Conservation (phyloP, 2,888 invertebrate genomes). For the Volucella inflata region DNA sequence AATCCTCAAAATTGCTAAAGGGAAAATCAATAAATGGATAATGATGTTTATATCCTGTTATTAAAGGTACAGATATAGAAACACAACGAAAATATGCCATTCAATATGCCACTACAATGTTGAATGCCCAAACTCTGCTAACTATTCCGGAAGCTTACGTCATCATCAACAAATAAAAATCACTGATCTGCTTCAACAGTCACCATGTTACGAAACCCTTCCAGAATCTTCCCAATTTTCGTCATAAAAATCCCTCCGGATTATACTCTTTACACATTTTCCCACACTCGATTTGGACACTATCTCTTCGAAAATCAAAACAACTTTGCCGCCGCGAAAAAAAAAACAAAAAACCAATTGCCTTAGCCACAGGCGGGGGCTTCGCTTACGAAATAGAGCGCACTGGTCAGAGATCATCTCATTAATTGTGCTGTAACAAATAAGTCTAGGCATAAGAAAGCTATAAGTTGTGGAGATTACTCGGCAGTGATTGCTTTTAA, state of each 20-base stretch:
- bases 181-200: constrained; percentile 50
- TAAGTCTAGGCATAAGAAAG: constrained; percentile 41
- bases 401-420: constrained; percentile 66
- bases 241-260: constrained; percentile 5
- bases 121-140: too few species aligned
- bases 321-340: constrained; percentile 39
- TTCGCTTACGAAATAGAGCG: constrained; percentile 55
- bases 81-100: too few species aligned
- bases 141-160: too few species aligned
- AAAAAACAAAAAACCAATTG: constrained; percentile 38
- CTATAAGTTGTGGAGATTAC: constrained; percentile 48
- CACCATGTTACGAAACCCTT: constrained; percentile 33
- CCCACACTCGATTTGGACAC: constrained; percentile 31
- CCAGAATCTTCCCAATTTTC: constrained; percentile 34
- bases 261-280: constrained; percentile 7
- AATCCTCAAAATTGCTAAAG: too few species aligned
- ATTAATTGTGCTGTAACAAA: constrained; percentile 63
- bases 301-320: constrained; percentile 48
- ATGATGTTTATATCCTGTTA: too few species aligned
- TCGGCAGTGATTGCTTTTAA: constrained; percentile 18
- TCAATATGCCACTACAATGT: too few species aligned
- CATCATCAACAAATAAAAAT: not conserved
- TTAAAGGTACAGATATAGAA: too few species aligned
- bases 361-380: not conserved
- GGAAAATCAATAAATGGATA: too few species aligned